Evolutionary conservation across 2,113 vertebrate species (phyloP).

Genomic region (Mobula birostris): DNA sequence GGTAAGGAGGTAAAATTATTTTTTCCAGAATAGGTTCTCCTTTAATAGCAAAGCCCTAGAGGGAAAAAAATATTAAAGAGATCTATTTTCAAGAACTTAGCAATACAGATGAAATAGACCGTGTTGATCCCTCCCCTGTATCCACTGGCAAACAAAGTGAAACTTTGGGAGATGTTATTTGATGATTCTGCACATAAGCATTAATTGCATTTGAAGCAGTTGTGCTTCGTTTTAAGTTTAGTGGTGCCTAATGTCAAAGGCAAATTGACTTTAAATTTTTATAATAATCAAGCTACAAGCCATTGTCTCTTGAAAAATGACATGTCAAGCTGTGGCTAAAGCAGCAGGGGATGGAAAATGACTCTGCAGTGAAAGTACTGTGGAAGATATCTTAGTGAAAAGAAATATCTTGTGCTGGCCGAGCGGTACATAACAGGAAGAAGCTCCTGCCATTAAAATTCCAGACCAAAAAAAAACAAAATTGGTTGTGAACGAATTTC

Average conservation of each 20-base stretch:
- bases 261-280: background rate
- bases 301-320: background rate
- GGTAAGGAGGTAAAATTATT: background rate
- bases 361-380: background rate
- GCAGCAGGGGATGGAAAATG: background rate
- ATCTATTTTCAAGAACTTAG: background rate
- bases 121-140: background rate
- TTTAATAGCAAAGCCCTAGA: background rate
- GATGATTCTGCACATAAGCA: background rate
- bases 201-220: background rate
- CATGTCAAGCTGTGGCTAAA: background rate
- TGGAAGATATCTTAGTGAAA: background rate
- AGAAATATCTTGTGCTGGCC: background rate
- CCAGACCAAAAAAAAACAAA: background rate
- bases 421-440: background rate
- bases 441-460: background rate
- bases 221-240: background rate
- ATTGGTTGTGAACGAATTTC: background rate
- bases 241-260: background rate
- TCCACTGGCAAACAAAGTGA: background rate
- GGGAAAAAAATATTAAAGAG: background rate
- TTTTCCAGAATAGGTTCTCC: background rate
- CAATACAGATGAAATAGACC: background rate
- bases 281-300: background rate
- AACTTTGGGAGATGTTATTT: background rate